A percentile compares a stretch with the other conserved stretches of the same genome.
These are phyloP conservation scores for Pocillopora grandis DNA, from an alignment of 92 coral and sea anemone species.

Conservation along the genomic window DNA sequence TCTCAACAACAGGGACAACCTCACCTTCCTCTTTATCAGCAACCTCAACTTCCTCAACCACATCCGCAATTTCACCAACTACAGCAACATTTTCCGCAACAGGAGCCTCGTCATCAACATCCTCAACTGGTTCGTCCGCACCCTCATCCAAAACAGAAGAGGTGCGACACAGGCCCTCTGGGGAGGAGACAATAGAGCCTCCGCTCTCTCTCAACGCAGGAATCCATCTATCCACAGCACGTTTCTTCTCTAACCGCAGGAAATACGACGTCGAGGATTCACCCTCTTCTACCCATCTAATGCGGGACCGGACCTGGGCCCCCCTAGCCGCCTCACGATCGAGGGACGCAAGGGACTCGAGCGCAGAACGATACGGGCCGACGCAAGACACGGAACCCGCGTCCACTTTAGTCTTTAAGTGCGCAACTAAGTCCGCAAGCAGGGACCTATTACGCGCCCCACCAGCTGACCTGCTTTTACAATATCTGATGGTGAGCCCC, in stretches of 20 bases:
- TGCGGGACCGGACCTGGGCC: constrained; percentile 1
- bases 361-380: no score
- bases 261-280: constrained; percentile 31
- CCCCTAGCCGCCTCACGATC: no score
- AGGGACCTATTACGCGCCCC: neutral
- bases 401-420: constrained; percentile 15
- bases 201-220: neutral
- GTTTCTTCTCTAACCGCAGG: constrained; percentile 2
- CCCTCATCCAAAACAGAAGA: neutral
- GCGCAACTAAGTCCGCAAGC: neutral
- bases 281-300: constrained; percentile 48
- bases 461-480: neutral
- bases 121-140: no score
- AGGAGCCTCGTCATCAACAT: no score
- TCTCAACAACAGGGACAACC: no score
- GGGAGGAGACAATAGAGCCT: no score
- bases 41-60: no score
- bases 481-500: neutral
- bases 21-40: no score
- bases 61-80: no score
- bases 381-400: neutral
- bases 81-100: no score
- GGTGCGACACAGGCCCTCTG: neutral
- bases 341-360: no score
- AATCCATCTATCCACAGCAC: neutral